phyloP scores from a whole-genome alignment of 2,797 vertebrate species.

The Trematomus bernacchii region DNA sequence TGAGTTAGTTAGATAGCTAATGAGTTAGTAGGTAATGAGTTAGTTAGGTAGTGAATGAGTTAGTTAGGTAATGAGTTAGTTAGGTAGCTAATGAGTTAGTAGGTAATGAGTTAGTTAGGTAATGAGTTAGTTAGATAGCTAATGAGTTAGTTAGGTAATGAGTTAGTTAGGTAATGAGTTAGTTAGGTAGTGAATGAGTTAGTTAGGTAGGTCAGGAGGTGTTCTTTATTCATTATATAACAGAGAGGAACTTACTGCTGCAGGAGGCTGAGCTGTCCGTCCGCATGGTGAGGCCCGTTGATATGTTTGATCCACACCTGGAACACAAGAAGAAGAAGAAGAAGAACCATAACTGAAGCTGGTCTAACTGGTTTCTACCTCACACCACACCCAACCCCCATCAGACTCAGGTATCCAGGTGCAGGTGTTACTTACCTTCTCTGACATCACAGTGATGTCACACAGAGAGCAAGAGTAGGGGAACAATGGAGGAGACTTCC shows the following conservation, averaged over 20 bases:
- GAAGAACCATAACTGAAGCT: not conserved
- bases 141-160: no score
- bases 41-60: no score
- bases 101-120: no score
- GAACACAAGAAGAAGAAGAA: slow-evolving; percentile 50
- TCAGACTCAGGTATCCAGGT: slow-evolving; percentile 7
- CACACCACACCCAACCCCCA: not conserved
- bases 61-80: no score
- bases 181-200: no score
- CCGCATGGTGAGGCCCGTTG: slow-evolving; percentile 76
- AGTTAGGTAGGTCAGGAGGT: no score
- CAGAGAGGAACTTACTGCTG: slow-evolving; percentile 68
- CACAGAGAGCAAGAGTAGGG: slow-evolving; percentile 85
- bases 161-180: no score
- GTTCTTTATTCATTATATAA: no score
- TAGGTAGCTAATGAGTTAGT: no score
- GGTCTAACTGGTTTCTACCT: not conserved
- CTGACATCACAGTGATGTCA: slow-evolving; percentile 81
- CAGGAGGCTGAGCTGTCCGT: slow-evolving; percentile 80
- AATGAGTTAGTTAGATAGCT: no score
- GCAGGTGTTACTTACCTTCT: slow-evolving; percentile 78
- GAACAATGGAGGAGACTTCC: slow-evolving; percentile 66
- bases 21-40: no score
- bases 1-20: no score
- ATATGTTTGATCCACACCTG: slow-evolving; percentile 82